A percentile compares a stretch with the other conserved stretches of the same genome.
phyloP scores from a whole-genome alignment of 2,888 invertebrate species.

The Drosophila demipolita region DNA sequence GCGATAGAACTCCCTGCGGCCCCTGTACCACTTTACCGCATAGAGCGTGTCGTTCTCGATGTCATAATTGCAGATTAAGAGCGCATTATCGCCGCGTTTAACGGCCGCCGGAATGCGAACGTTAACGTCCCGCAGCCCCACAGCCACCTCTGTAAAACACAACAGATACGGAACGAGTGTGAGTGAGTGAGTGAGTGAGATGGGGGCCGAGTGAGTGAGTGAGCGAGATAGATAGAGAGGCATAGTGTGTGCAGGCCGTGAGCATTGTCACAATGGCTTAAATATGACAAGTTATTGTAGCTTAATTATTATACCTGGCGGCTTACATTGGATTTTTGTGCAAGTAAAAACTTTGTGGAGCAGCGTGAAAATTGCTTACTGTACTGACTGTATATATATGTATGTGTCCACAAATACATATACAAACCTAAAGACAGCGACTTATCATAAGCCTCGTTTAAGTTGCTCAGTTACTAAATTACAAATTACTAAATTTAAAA shows the following conservation, averaged over 20 bases:
- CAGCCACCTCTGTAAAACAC: conserved; percentile 74
- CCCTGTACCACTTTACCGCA: conserved; percentile 96
- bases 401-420: neutral
- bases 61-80: conserved; percentile 91
- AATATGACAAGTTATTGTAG: conserved; percentile 79
- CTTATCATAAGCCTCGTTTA: conserved; percentile 12
- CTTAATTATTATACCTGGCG: conserved; percentile 73
- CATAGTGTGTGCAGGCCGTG: conserved; percentile 9
- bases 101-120: conserved; percentile 89
- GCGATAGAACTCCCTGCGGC: conserved; percentile 93
- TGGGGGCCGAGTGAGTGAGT: conserved; percentile 11
- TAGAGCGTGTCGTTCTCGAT: conserved; percentile 92
- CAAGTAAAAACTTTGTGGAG: conserved; percentile 10
- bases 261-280: conserved; percentile 61
- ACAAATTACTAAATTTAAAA: conserved; percentile 13
- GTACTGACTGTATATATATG: neutral
- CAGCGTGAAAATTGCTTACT: neutral
- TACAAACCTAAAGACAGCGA: neutral
- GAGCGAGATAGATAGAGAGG: neutral
- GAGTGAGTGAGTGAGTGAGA: neutral
- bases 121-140: conserved; percentile 87
- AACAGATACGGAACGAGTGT: conserved; percentile 21
- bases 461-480: conserved; percentile 9
- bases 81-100: conserved; percentile 88
- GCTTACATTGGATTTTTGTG: conserved; percentile 68